phyloP scores from a whole-genome alignment of 2,888 invertebrate genomes.

The Taenaris catops region DNA sequence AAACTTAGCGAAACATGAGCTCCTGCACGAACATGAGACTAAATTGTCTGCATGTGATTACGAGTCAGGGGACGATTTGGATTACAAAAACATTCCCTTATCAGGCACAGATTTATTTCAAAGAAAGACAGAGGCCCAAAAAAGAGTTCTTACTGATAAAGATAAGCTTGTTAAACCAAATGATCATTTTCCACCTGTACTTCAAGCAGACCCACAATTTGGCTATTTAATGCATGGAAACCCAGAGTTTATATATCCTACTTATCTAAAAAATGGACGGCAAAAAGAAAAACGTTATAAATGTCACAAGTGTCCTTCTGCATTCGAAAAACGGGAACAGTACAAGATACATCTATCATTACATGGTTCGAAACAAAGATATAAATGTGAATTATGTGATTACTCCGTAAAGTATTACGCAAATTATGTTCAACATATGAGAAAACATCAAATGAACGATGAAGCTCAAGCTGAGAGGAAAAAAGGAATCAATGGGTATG shows the following conservation, averaged over 20 bases:
- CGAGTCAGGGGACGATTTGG: conserved; percentile 69
- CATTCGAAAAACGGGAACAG: conserved; percentile 91
- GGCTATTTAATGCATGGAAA: conserved; percentile 86
- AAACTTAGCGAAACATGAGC: conserved; percentile 83
- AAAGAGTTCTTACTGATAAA: conserved; percentile 67
- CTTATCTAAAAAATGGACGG: conserved; percentile 85
- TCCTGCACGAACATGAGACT: conserved; percentile 66
- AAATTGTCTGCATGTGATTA: conserved; percentile 55
- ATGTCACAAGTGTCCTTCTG: conserved; percentile 92
- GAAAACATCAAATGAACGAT: conserved; percentile 87
- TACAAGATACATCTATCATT: conserved; percentile 90
- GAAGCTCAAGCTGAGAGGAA: conserved; percentile 82
- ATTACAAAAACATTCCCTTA: conserved; percentile 77
- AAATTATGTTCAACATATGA: conserved; percentile 89
- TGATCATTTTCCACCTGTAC: conserved; percentile 72
- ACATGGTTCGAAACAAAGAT: conserved; percentile 91
- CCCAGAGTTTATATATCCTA: conserved; percentile 88
- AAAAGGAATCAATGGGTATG: conserved; percentile 43
- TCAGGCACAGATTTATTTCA: conserved; percentile 84
- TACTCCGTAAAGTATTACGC: conserved; percentile 94
- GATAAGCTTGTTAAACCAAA: conserved; percentile 72
- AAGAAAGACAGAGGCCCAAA: conserved; percentile 81
- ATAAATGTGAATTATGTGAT: conserved; percentile 91
- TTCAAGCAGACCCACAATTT: conserved; percentile 83
- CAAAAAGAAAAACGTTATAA: conserved; percentile 89